Evolutionary conservation across 2,113 vertebrate genomes (phyloP), one percentile per base, ranked within the genome.

Genomic region (Merops nubicus): DNA sequence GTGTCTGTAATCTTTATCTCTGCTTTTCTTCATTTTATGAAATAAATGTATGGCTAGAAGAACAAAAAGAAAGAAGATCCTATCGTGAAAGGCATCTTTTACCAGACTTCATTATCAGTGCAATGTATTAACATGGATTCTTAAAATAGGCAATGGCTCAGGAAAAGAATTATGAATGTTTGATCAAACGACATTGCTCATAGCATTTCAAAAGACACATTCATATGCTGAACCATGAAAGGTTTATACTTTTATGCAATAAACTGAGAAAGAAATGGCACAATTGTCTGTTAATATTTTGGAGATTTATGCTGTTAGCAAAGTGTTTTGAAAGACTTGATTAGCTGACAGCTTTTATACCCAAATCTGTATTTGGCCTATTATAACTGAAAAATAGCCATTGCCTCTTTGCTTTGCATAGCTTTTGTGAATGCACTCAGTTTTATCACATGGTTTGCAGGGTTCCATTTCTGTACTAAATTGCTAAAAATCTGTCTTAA

Each of bases 181-280:
- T 85, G 43, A 95, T 60, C 48, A 77, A 94, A 91, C 42, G 4
- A 22, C 67, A 40, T 63, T 75, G 54, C 42, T 91, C 34, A 50
- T 5, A 91, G 64, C 34, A 51, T 83, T 85, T 36, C 17, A 40
- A 85, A 75, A 85, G 62, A 34, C 15, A 34, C 6, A 75, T 70
- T 74, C 2, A 4, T 62, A 57, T 75, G 11, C 29, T 65, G 36
- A 72, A 38, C 9, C 31, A 88, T 57, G 17, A 74, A 65, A 80
- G 11, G 17, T 64, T 79, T 48, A 73, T 31, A 75, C 38, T 45
- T 80, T 14, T 53, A 63, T 0, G 0, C 18, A 56, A 56, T 51
- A 87, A 89, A 62, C n/a, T 54, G n/a, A 92, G 31, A 65, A 75
- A 69, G 33, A 91, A 65, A 43, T 21, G 10, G 5, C 15, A 73